Conservation (phyloP, 2,113 vertebrate species). For the Siniperca chuatsi region DNA sequence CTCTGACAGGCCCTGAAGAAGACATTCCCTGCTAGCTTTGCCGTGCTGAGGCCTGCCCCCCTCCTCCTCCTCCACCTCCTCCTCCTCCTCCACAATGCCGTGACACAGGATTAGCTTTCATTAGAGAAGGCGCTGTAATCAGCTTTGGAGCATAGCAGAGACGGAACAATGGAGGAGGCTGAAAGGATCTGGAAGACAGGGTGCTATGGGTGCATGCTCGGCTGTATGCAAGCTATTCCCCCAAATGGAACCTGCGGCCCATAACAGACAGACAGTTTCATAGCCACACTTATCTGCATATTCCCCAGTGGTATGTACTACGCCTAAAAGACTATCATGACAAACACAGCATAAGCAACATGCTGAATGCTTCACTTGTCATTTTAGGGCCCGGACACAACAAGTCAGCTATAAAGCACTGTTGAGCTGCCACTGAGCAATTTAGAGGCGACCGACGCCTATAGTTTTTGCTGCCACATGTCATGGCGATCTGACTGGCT, state of each 20-base stretch:
- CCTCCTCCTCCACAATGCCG: slow-evolving; percentile 61
- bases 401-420: background rate
- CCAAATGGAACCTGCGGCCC: slow-evolving; percentile 45
- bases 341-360: slow-evolving; percentile 7
- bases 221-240: slow-evolving; percentile 38
- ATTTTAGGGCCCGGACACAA: background rate
- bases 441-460: background rate
- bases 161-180: slow-evolving; percentile 72
- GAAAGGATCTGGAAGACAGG: slow-evolving; percentile 73
- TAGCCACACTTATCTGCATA: background rate
- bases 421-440: background rate
- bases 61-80: no score
- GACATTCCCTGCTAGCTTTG: slow-evolving; percentile 73
- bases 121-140: slow-evolving; percentile 80
- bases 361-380: slow-evolving; percentile 21
- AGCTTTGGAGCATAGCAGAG: slow-evolving; percentile 78
- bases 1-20: slow-evolving; percentile 76
- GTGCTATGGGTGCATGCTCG: slow-evolving; percentile 47
- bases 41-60: slow-evolving; percentile 51
- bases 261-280: background rate
- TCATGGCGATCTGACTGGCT: background rate
- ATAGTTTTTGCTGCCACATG: background rate
- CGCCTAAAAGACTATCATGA: background rate
- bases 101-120: slow-evolving; percentile 84
- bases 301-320: background rate